Conservation (phyloP, 2,888 invertebrate species). For the Glyphotaelius pellucidus region DNA sequence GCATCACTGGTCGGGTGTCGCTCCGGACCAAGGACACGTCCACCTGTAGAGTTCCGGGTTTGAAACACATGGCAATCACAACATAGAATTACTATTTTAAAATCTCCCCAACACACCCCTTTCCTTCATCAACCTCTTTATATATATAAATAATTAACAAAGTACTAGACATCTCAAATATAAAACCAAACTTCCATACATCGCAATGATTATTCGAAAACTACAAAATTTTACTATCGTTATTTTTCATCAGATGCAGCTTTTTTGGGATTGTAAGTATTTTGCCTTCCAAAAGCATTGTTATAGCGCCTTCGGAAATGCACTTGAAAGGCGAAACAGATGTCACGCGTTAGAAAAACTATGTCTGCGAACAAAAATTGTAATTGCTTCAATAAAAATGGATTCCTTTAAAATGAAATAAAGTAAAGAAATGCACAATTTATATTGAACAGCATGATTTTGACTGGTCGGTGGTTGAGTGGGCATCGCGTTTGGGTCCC, state of each 20-base stretch:
- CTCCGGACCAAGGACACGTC: constrained; percentile 54
- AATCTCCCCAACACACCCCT: neutral
- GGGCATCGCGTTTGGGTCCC: too few relatives aligned
- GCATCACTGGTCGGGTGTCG: constrained; percentile 30
- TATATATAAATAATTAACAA: neutral
- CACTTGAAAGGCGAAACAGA: too few relatives aligned
- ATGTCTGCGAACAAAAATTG: too few relatives aligned
- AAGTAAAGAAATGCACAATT: neutral
- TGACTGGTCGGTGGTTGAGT: too few relatives aligned
- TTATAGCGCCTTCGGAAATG: too few relatives aligned
- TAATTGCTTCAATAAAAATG: neutral
- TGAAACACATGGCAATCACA: constrained; percentile 3
- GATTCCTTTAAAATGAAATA: neutral
- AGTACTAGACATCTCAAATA: neutral
- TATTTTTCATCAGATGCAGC: too few relatives aligned
- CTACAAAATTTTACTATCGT: too few relatives aligned
- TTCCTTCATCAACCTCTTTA: neutral
- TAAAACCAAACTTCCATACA: neutral
- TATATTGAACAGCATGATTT: neutral
- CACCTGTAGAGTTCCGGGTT: constrained; percentile 54
- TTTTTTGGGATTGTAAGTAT: too few relatives aligned
- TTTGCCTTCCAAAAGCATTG: too few relatives aligned
- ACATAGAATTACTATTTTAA: neutral
- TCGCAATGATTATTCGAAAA: too few relatives aligned
- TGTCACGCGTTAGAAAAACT: too few relatives aligned